Evolutionary conservation across 1,140 invertebrate genomes (phyloP), one percentile per base, ranked within the genome.

Genomic region (Pseudachorutes palmiensis): DNA sequence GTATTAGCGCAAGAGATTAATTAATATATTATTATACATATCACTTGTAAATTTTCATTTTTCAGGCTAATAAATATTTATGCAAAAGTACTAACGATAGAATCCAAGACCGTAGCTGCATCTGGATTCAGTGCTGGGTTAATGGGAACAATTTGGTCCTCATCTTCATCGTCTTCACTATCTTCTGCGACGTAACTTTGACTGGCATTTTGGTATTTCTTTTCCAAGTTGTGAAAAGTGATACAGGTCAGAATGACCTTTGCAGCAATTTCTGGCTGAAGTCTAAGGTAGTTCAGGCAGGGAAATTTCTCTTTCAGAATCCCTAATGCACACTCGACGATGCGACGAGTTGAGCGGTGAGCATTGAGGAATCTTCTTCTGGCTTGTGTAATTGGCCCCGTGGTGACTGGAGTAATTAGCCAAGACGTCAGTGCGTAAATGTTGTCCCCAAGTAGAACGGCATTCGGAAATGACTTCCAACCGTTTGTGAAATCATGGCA

Each of bases 241-340:
- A 30, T 24, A 29, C 59, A 62, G 2, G 45, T 5, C 2, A 67
- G 1, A 31, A 62, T 24, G 14, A 62, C 31, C 5, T 29, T 48
- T 1, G 45, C 41, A 16, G 61, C 66, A 3, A 49, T 29, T 41
- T 59, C 33, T 19, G 69, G 66, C 31, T 68, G 29, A 5, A 72
- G 0, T 41, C 71, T 49, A 1, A 69, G 26, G 62, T 69, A 45
- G 31, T 72, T 72, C n/a, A 70, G 48, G 41, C 72, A 74, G 2
- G 72, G 72, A 65, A 74, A 74, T 45, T 67, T 71, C 58, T 74
- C 68, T 69, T 74, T 74, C 26, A 74, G 26, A 62, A 74, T 67
- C 41, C 72, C 70, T 5, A 66, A 62, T 0, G 68, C 24, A 59
- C 66, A 62, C 67, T 74, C 72, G 22, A 74, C 67, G n/a, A 74